Conservation (phyloP, 2,797 vertebrate genomes). For the Platyrinchus mystaceus region DNA sequence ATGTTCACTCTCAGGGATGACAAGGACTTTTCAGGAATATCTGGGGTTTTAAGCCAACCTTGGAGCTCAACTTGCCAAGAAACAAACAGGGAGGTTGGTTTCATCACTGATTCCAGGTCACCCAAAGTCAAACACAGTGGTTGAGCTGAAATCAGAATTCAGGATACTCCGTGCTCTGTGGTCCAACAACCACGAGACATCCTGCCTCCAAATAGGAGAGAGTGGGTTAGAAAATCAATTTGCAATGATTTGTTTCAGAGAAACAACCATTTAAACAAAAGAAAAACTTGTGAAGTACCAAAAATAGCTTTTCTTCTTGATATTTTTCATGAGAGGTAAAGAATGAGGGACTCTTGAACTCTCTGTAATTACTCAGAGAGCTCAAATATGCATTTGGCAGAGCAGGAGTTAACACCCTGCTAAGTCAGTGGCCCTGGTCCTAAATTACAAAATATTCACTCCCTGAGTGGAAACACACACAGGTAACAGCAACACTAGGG, state of each 20-base stretch:
- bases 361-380: not conserved
- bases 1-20: not conserved
- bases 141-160: not conserved
- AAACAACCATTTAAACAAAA: not conserved
- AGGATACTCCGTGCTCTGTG: not conserved
- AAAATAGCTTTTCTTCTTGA: not conserved
- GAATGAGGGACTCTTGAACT: not conserved
- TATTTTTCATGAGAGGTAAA: not conserved
- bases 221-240: constrained; percentile 22
- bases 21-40: not conserved
- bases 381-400: not conserved
- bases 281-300: not conserved
- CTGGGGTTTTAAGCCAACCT: not conserved
- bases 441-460: not conserved
- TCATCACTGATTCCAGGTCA: not conserved
- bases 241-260: not conserved
- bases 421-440: not conserved
- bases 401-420: not conserved
- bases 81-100: not conserved
- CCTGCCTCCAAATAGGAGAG: not conserved
- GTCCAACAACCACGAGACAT: constrained; percentile 14
- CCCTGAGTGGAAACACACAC: not conserved
- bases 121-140: not conserved
- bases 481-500: not conserved
- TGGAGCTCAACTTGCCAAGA: not conserved